Conservation (phyloP, 2,797 vertebrate genomes). For the Kryptolebias ocellatus region DNA sequence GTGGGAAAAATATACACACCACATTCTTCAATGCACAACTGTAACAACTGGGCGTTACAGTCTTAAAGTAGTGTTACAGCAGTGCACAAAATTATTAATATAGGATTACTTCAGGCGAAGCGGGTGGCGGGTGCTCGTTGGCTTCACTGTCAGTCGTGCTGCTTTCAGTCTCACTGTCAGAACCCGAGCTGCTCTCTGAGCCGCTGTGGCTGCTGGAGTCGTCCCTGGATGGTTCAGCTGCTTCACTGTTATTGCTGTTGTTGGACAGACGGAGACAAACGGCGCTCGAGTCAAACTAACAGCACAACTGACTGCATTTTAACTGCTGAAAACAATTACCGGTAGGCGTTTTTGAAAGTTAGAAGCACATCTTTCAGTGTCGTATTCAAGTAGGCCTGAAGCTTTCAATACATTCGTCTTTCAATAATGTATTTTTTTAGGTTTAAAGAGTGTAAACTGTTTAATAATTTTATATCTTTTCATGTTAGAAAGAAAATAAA, state of each 20-base stretch:
- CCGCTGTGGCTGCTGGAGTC: slow-evolving; percentile 98
- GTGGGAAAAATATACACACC: not conserved
- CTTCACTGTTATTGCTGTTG: slow-evolving; percentile 91
- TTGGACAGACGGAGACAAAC: slow-evolving; percentile 18
- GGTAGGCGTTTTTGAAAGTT: too few species aligned
- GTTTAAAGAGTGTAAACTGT: too few species aligned
- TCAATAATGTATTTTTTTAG: too few species aligned
- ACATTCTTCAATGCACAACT: not conserved
- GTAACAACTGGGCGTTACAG: not conserved
- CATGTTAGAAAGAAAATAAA: too few species aligned
- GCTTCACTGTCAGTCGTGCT: slow-evolving; percentile 98
- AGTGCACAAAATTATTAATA: not conserved
- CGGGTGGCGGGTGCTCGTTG: slow-evolving; percentile 91
- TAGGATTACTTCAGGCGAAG: slow-evolving; percentile 88
- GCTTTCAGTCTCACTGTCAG: slow-evolving; percentile 97
- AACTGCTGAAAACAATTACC: not conserved
- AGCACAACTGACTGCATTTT: not conserved
- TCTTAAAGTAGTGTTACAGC: not conserved
- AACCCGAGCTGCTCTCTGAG: slow-evolving; percentile 97
- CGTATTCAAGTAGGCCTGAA: too few species aligned
- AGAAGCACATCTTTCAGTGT: too few species aligned
- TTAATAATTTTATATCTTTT: too few species aligned
- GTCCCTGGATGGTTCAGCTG: slow-evolving; percentile 91
- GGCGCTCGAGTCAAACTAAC: not conserved
- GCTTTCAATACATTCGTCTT: too few species aligned